Conservation (phyloP, 23 tunicate species). For the Oikopleura dioica region DNA sequence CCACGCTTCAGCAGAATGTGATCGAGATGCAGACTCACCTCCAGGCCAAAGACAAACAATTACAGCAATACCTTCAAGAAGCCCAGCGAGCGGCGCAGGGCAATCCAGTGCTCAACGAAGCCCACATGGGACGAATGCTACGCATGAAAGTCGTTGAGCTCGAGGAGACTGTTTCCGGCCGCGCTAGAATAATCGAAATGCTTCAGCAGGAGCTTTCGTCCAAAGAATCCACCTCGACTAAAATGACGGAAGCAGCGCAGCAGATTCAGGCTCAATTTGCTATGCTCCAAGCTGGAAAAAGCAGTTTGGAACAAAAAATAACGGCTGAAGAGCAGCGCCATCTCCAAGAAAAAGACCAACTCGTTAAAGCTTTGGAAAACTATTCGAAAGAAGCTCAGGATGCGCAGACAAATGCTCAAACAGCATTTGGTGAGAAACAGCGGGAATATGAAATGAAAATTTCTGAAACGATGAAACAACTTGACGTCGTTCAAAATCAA, state of each 20-base stretch:
- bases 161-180: constrained; percentile 2
- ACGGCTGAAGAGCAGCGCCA: neutral
- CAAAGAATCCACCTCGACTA: neutral
- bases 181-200: constrained; percentile 5
- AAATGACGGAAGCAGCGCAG: neutral
- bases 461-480: constrained; percentile 4
- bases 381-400: neutral
- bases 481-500: constrained; percentile 5
- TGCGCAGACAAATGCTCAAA: neutral
- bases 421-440: neutral
- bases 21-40: neutral
- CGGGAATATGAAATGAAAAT: neutral
- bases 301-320: neutral
- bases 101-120: neutral
- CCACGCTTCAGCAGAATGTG: neutral
- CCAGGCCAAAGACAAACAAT: constrained; percentile 9
- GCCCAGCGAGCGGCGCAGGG: constrained; percentile 8
- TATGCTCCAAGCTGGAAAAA: neutral
- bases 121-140: constrained; percentile 10
- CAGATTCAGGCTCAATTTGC: neutral
- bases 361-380: neutral
- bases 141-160: constrained; percentile 8
- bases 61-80: neutral
- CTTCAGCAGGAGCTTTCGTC: neutral
- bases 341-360: neutral